Conservation (phyloP, 1,140 invertebrate genomes). For the Oryzaephilus surinamensis region DNA sequence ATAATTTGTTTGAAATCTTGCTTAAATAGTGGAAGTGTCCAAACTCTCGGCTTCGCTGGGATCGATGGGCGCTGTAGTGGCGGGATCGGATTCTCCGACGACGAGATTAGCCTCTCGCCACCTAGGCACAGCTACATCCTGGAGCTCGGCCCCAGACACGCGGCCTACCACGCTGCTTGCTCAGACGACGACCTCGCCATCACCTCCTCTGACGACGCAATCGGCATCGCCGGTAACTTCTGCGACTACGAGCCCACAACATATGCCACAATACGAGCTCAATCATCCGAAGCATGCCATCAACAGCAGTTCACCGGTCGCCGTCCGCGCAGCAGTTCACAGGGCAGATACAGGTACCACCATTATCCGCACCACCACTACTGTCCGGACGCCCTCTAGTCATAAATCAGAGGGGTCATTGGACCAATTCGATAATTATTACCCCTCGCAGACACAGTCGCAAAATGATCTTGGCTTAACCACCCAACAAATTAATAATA, state of each 20-base stretch:
- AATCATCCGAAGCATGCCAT: constrained; percentile 13
- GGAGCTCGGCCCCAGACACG: constrained; percentile 35
- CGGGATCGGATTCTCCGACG: constrained; percentile 34
- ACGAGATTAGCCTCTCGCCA: constrained; percentile 36
- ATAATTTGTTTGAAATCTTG: not conserved
- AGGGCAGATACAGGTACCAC: constrained; percentile 37
- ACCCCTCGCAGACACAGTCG: constrained; percentile 32
- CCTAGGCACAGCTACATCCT: constrained; percentile 36
- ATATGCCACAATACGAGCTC: constrained; percentile 15
- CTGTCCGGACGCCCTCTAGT: constrained; percentile 35
- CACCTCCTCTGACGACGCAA: constrained; percentile 37
- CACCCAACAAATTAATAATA: constrained; percentile 25
- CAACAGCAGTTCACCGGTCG: constrained; percentile 29
- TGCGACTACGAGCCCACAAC: constrained; percentile 33
- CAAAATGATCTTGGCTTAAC: constrained; percentile 29
- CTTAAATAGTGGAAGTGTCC: constrained; percentile 34
- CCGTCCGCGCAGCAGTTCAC: constrained; percentile 37
- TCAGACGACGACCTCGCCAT: constrained; percentile 37
- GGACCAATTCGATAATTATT: constrained; percentile 28
- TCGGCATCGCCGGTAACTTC: constrained; percentile 33
- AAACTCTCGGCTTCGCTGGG: constrained; percentile 36
- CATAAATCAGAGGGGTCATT: constrained; percentile 30
- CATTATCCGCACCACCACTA: constrained; percentile 22
- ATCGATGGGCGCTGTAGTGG: constrained; percentile 30
- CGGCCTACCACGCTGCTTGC: constrained; percentile 28